phyloP scores from a whole-genome alignment of 53 echinoderm and acorn worm genomes.

The Hippasteria phrygiana region DNA sequence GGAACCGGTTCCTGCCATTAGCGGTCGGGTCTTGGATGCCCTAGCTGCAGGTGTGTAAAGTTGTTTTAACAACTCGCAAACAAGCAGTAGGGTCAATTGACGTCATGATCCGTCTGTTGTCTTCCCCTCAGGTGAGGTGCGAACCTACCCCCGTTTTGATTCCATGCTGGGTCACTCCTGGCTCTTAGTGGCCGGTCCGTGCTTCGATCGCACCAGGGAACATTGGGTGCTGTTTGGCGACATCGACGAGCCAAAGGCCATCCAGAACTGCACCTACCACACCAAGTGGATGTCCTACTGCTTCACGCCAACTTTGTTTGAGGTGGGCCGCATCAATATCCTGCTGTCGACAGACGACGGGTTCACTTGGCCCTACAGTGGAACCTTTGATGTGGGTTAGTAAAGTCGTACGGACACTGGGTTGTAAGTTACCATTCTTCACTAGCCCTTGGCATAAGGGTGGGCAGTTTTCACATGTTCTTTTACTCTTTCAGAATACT shows the following conservation, averaged over 20 bases:
- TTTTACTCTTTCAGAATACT: too few species aligned
- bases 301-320: conserved; percentile 88
- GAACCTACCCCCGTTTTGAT: conserved; percentile 81
- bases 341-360: conserved; percentile 82
- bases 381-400: conserved; percentile 90
- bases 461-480: too few species aligned
- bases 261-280: conserved; percentile 87
- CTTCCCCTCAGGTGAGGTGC: conserved; percentile 76
- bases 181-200: conserved; percentile 86
- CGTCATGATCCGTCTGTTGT: neutral
- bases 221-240: conserved; percentile 85
- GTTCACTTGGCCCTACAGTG: conserved; percentile 70
- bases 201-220: conserved; percentile 86
- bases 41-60: too few species aligned
- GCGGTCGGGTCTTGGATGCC: too few species aligned
- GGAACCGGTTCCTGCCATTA: too few species aligned
- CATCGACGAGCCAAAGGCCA: conserved; percentile 78
- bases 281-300: conserved; percentile 79
- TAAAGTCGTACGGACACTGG: neutral
- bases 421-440: too few species aligned
- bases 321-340: conserved; percentile 81
- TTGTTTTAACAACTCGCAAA: too few species aligned
- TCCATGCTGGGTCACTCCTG: conserved; percentile 90
- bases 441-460: too few species aligned
- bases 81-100: neutral